phyloP scores from a whole-genome alignment of 2,797 vertebrate species.

The Knipowitschia caucasica region DNA sequence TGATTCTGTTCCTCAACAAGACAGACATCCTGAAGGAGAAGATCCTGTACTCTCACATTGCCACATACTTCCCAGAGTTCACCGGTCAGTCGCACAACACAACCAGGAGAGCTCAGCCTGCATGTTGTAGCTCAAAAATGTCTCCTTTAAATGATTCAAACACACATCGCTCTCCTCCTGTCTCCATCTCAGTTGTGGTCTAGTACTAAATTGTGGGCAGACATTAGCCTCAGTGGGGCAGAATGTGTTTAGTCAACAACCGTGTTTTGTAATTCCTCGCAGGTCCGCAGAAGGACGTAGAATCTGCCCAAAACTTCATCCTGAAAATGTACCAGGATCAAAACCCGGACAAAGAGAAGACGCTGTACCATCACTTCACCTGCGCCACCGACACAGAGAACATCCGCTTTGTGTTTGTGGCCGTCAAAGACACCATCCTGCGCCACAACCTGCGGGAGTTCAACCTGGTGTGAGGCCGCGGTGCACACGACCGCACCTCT shows the following conservation, averaged over 20 bases:
- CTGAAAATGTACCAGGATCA: conserved; percentile 88
- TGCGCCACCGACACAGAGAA: conserved; percentile 91
- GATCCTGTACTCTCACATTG: conserved; percentile 83
- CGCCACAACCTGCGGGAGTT: conserved; percentile 84
- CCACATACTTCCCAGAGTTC: conserved; percentile 87
- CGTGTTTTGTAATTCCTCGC: background rate
- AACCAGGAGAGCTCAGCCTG: too few species aligned
- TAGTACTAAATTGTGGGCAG: too few species aligned
- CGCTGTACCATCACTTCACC: conserved; percentile 86
- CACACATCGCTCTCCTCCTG: too few species aligned
- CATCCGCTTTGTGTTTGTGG: conserved; percentile 84
- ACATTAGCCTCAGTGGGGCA: too few species aligned
- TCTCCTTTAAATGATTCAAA: too few species aligned
- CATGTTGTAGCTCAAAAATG: too few species aligned
- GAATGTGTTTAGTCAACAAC: background rate
- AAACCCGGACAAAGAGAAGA: conserved; percentile 86
- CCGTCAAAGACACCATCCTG: conserved; percentile 90
- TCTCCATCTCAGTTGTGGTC: too few species aligned
- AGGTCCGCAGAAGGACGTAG: conserved; percentile 82
- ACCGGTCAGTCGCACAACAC: conserved; percentile 64
- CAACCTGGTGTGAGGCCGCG: conserved; percentile 74
- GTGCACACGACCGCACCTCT: too few species aligned
- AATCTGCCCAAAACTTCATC: conserved; percentile 84
- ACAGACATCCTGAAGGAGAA: conserved; percentile 90
- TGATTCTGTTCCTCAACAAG: conserved; percentile 92